Conservation (phyloP, 2,113 vertebrate species). For the Mormyrus iriodes region DNA sequence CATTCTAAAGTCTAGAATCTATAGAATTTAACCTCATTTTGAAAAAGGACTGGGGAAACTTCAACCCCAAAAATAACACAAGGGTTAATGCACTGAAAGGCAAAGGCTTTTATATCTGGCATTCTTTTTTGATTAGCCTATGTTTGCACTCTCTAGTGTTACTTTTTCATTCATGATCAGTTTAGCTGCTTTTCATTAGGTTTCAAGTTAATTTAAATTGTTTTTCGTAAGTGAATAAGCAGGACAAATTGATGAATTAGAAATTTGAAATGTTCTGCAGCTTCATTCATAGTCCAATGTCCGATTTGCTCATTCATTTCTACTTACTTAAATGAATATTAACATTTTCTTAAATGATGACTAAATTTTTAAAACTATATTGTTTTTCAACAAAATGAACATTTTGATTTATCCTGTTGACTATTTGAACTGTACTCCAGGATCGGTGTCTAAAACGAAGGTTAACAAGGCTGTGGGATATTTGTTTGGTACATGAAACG, state of each 20-base stretch:
- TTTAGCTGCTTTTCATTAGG: background rate
- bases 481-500: constrained; percentile 40
- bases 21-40: no score
- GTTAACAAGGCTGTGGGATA: constrained; percentile 23
- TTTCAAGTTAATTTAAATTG: background rate
- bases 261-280: background rate
- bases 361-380: background rate
- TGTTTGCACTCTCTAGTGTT: constrained; percentile 28
- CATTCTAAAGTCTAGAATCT: no score
- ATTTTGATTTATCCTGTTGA: background rate
- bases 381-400: background rate
- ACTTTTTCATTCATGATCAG: background rate
- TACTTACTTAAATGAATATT: background rate
- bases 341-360: background rate
- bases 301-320: background rate
- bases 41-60: no score
- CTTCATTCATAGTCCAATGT: background rate
- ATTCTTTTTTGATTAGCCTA: constrained; percentile 4
- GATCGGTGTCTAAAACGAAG: background rate
- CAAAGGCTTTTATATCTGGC: background rate
- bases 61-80: no score
- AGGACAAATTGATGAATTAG: background rate
- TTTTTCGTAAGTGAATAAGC: background rate
- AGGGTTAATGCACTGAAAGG: background rate
- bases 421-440: background rate